Evolutionary conservation across 2,888 invertebrate species (phyloP).

Genomic region (Volucella zonaria): DNA sequence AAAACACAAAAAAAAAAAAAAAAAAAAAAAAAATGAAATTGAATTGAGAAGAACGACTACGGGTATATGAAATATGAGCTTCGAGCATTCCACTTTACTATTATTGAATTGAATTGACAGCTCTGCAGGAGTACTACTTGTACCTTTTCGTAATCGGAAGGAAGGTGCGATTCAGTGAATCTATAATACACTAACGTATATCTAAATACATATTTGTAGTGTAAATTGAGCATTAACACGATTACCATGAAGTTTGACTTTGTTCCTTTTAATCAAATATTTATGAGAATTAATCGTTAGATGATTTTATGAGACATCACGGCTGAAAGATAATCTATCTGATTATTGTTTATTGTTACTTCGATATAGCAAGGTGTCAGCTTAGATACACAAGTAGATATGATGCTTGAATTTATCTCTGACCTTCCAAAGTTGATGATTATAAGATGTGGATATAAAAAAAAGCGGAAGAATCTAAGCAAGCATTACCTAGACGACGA

Average conservation of each 20-base stretch:
- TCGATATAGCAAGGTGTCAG: no score
- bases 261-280: background rate
- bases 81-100: no score
- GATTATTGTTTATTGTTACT: no score
- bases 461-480: no score
- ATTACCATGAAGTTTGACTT: conserved; percentile 2
- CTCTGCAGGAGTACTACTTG: no score
- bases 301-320: background rate
- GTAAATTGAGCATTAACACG: conserved; percentile 15
- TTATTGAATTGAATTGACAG: conserved; percentile 11
- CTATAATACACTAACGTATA: background rate
- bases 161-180: conserved; percentile 19
- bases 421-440: no score
- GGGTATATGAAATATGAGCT: background rate
- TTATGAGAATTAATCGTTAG: conserved; percentile 1
- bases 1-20: conserved; percentile 4
- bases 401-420: no score
- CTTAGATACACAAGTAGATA: no score
- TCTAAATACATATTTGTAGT: background rate
- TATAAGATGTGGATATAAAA: no score
- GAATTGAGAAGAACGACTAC: background rate
- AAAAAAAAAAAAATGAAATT: conserved; percentile 3
- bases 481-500: no score
- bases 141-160: background rate
- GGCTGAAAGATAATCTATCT: no score